Evolutionary conservation across 1,140 invertebrate genomes (phyloP).

Genomic region (Phymastichus coffea): DNA sequence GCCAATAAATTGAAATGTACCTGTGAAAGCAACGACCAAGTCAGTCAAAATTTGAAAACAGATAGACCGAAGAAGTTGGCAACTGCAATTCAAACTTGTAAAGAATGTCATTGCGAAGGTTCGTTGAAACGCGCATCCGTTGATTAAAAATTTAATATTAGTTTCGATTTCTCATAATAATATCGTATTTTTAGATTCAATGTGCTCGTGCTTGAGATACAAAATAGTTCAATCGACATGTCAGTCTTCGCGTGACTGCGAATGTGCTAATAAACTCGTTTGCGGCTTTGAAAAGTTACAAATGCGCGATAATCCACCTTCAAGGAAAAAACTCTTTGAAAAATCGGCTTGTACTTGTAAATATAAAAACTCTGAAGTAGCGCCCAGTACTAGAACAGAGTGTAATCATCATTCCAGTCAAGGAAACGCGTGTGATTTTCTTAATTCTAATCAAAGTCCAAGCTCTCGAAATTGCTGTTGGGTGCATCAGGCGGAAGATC

Average conservation of each 20-base stretch:
- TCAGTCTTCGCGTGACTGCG: conserved; percentile 30
- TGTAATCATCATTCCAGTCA: neutral
- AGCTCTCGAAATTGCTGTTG: neutral
- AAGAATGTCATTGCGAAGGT: neutral
- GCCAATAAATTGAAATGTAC: conserved; percentile 39
- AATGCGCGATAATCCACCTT: neutral
- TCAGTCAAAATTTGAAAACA: neutral
- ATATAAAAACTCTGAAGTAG: neutral
- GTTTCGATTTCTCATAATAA: neutral
- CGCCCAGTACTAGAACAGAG: neutral
- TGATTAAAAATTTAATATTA: no score
- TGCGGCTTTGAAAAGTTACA: conserved; percentile 9
- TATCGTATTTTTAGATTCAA: neutral
- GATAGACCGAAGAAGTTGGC: neutral
- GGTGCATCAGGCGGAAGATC: neutral
- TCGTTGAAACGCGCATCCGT: no score
- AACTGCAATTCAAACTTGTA: neutral
- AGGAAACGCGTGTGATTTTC: conserved; percentile 11
- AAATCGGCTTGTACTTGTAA: neutral
- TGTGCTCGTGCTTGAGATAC: neutral
- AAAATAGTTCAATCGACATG: conserved; percentile 13
- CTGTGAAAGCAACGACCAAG: conserved; percentile 23
- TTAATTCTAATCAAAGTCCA: conserved; percentile 1
- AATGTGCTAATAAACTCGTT: conserved; percentile 24
- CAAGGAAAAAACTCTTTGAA: conserved; percentile 3